Conservation (phyloP, 2,113 vertebrate species). For the Proteles cristata region DNA sequence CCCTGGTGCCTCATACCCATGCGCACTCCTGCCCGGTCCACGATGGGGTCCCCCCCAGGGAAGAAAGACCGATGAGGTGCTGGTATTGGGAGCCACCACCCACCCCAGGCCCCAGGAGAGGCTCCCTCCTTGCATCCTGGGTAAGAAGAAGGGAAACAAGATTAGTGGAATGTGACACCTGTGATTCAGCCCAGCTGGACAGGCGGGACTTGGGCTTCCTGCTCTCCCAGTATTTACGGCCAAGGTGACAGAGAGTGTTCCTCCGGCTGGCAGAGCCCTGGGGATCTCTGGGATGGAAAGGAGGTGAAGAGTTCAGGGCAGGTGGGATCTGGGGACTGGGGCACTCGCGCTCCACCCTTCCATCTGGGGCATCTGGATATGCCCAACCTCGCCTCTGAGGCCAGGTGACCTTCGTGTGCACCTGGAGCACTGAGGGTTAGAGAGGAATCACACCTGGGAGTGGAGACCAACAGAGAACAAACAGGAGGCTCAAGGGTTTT, state of each 20-base stretch:
- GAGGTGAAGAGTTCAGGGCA: not conserved
- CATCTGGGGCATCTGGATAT: not conserved
- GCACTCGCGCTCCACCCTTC: not conserved
- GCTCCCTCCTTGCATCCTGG: not conserved
- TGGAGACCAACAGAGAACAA: not conserved
- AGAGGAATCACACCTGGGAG: not conserved
- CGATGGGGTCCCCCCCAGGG: not conserved
- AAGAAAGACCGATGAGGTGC: not conserved
- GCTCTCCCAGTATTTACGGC: not conserved
- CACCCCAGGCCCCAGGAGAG: not conserved
- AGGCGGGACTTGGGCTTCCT: rapidly evolving
- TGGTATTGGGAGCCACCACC: not conserved
- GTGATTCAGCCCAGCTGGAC: not conserved
- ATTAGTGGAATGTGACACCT: not conserved
- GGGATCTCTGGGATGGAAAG: not conserved
- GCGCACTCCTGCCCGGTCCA: no score
- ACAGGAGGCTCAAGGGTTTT: not conserved
- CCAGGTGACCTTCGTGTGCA: not conserved
- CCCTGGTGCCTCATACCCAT: rapidly evolving
- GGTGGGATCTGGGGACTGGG: not conserved
- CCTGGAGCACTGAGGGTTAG: not conserved
- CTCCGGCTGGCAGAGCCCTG: not conserved
- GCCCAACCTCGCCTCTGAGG: not conserved
- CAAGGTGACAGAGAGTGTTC: not conserved
- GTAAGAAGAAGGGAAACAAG: not conserved